Evolutionary conservation across 2,797 vertebrate genomes (phyloP), one percentile per base, ranked within the genome.

Genomic region (Perodicticus potto): DNA sequence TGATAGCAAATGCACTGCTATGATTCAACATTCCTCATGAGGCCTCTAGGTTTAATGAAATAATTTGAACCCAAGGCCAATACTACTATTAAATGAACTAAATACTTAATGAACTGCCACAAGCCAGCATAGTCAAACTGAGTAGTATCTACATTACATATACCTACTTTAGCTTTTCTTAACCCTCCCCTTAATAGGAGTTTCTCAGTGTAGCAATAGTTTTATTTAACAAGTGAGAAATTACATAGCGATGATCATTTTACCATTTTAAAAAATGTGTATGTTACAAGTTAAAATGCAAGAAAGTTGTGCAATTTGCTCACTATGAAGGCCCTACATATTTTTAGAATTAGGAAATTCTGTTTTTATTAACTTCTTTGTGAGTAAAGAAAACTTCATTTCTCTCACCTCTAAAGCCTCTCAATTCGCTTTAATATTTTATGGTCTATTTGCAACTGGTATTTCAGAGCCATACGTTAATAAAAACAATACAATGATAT

Each of bases 321-420:
- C 67, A 86, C 8, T 80, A 40, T 49, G 17, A 89, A 83, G 45
- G 69, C 43, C 93, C 14, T 27, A 53, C 84, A 74, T 89, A 14
- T 80, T 93, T 67, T 86, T 91, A 20, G 61, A 14, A 65, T 82
- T 49, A 93, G 59, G 32, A 96, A 89, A 81, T 89, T 89, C 22
- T 78, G 94, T 77, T 96, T 55, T 93, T 94, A 43, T 91, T 76
- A 86, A 77, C 14, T 81, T 72, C 34, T 32, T 34, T 72, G 70
- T n/a, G 19, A 89, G 37, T 27, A 94, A 97, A 95, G 49, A 94
- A 87, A 93, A 85, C 22, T 45, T 69, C 86, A 90, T 81, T 92
- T 90, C 78, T 93, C 85, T 96, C 73, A 89, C 49, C 10, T 91
- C 25, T 93, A 0, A 97, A 69, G 20, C 57, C 45, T 17, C 57